Conservation (phyloP, 2,888 invertebrate genomes). For the Andrena marginata region DNA sequence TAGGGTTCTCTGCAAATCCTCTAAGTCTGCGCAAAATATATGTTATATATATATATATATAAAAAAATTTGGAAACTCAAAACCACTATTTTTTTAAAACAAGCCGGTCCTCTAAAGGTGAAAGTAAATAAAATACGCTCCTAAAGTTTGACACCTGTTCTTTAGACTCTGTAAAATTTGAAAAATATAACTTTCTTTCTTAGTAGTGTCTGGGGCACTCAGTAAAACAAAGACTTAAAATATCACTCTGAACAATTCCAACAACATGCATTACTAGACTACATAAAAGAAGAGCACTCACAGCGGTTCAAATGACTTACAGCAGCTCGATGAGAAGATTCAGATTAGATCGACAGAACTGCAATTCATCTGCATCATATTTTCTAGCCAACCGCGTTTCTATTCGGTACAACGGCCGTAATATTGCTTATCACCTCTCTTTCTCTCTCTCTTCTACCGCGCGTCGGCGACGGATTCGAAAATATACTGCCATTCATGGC, state of each 20-base stretch:
- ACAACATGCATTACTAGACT: not conserved
- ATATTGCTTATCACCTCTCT: constrained; percentile 37
- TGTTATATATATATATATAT: too few relatives aligned
- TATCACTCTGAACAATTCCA: not conserved
- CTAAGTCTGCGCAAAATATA: too few relatives aligned
- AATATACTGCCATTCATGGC: constrained; percentile 63
- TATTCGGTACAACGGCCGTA: constrained; percentile 47
- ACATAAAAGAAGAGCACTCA: constrained; percentile 6
- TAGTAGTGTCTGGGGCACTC: too few relatives aligned
- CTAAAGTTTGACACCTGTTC: too few relatives aligned
- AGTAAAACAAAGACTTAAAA: not conserved
- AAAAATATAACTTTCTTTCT: too few relatives aligned
- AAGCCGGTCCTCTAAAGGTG: too few relatives aligned
- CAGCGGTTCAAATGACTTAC: constrained; percentile 29
- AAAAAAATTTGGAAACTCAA: too few relatives aligned
- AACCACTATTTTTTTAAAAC: too few relatives aligned
- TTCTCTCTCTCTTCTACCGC: constrained; percentile 35
- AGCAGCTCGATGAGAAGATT: constrained; percentile 39
- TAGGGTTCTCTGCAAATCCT: too few relatives aligned
- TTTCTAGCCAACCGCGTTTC: constrained; percentile 52
- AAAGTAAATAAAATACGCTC: too few relatives aligned
- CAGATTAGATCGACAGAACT: constrained; percentile 52
- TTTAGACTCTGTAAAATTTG: too few relatives aligned
- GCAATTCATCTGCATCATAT: constrained; percentile 52
- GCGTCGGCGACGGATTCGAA: constrained; percentile 67